Evolutionary conservation across 2,888 invertebrate species (phyloP), one percentile per base, ranked within the genome.

Genomic region (Pyrrhia umbra): DNA sequence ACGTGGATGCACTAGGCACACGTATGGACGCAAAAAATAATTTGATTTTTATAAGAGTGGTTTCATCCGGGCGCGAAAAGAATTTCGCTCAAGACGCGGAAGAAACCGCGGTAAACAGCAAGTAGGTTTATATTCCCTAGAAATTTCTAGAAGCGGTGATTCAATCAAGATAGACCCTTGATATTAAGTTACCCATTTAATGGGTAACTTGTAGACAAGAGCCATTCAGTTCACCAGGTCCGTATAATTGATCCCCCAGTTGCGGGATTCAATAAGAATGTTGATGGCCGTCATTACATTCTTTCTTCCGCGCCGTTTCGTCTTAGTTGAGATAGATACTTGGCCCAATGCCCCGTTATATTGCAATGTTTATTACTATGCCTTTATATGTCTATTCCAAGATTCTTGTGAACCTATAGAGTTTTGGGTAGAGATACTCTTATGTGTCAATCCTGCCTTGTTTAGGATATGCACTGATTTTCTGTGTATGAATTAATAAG

Each of bases 141-240:
- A 34, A 34, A 34, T 34, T 13, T n/a, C 5, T 34, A 10, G 34
- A 67, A 34, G 51, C 46, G 46, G 37, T 57, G 51, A 57, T 64
- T 50, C 54, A 64, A 75, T 70, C 42, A 51, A 23, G 40, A 47
- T 40, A n/a, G 54, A 16, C 37, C 39, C 40, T 45, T 23, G 23
- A 63, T 76, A 73, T 76, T 52, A 65, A 71, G 66, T 72, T 76
- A 43, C 64, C 39, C 39, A 15, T 50, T 55, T 49, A 71, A 70
- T 70, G 57, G 77, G 39, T 6, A 21, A 58, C 51, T 66, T 40
- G 20, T 42, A 51, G 66, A 57, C 56, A 58, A 71, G 60, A 57
- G 42, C 37, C 27, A 60, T 75, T 59, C 20, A 55, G 21, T 37
- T 51, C 6, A 16, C 50, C 40, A 52, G 39, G 49, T 18, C 16